phyloP scores from a whole-genome alignment of 2,888 invertebrate genomes.

The Agrilus biguttatus region DNA sequence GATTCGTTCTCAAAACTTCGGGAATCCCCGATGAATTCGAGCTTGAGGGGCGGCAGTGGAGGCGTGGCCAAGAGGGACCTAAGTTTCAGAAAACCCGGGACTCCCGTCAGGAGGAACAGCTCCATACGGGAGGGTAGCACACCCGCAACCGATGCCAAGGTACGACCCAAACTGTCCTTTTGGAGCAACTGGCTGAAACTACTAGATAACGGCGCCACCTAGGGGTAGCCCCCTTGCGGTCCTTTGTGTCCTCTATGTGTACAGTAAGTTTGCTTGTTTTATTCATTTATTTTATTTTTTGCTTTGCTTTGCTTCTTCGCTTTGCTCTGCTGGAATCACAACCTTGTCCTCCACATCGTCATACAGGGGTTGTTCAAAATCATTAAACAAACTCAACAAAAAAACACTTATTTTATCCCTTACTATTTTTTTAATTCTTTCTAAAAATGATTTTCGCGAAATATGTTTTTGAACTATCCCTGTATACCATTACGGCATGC shows the following conservation, averaged over 20 bases:
- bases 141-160: constrained; percentile 42
- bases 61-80: constrained; percentile 13
- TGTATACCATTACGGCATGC: too few species aligned
- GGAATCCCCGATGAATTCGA: constrained; percentile 17
- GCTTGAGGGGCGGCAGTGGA: constrained; percentile 11
- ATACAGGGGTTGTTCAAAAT: too few species aligned
- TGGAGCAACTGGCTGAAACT: constrained; percentile 54
- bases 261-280: constrained; percentile 32
- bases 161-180: constrained; percentile 57
- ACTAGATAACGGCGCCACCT: constrained; percentile 37
- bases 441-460: too few species aligned
- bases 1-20: constrained; percentile 35
- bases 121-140: constrained; percentile 21
- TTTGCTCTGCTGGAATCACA: constrained; percentile 3
- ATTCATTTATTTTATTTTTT: constrained; percentile 19
- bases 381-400: too few species aligned
- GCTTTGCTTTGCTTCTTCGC: constrained; percentile 14
- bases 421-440: too few species aligned
- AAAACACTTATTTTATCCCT: too few species aligned
- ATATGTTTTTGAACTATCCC: too few species aligned
- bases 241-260: constrained; percentile 18
- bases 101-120: constrained; percentile 20
- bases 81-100: constrained; percentile 19
- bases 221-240: constrained; percentile 22
- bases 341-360: too few species aligned